Percentiles rank a stretch among this genome's conserved stretches.
Evolutionary conservation across 2,888 invertebrate genomes (phyloP).

Genomic region (Pegoplata infirma): DNA sequence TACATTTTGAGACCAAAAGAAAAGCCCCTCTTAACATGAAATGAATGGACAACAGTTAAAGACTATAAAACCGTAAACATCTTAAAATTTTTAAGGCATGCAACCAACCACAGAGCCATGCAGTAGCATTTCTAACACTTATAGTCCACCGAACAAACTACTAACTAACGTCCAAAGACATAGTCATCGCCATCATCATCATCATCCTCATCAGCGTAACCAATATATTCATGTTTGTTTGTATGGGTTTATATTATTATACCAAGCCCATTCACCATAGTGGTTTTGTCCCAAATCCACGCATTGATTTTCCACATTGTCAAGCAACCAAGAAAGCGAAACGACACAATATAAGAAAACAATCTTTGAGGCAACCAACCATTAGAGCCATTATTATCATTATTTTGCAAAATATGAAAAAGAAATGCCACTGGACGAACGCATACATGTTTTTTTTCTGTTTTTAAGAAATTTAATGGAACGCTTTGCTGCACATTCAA

Average conservation of each 20-base stretch:
- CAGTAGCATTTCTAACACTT: conserved; percentile 42
- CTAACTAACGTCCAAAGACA: conserved; percentile 43
- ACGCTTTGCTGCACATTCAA: conserved; percentile 59
- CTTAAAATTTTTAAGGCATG: conserved; percentile 45
- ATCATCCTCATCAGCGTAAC: conserved; percentile 38
- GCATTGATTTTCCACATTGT: conserved; percentile 73
- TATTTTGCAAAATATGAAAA: conserved; percentile 56
- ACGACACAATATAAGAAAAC: conserved; percentile 62
- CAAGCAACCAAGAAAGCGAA: conserved; percentile 72
- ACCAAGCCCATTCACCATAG: conserved; percentile 34
- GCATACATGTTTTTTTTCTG: conserved; percentile 39
- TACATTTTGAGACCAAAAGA: conserved; percentile 41
- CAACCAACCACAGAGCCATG: conserved; percentile 50
- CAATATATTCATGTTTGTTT: background rate
- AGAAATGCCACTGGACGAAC: conserved; percentile 61
- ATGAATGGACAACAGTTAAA: conserved; percentile 60
- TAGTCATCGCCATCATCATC: conserved; percentile 42
- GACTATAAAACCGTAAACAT: conserved; percentile 54
- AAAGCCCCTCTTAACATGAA: conserved; percentile 42
- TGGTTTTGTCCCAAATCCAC: conserved; percentile 70
- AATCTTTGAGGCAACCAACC: conserved; percentile 54
- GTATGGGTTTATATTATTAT: conserved; percentile 5
- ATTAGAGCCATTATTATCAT: conserved; percentile 56
- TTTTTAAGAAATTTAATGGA: conserved; percentile 31
- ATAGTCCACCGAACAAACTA: conserved; percentile 15